Conservation (phyloP, 2,888 invertebrate species). For the Macropis europaea region DNA sequence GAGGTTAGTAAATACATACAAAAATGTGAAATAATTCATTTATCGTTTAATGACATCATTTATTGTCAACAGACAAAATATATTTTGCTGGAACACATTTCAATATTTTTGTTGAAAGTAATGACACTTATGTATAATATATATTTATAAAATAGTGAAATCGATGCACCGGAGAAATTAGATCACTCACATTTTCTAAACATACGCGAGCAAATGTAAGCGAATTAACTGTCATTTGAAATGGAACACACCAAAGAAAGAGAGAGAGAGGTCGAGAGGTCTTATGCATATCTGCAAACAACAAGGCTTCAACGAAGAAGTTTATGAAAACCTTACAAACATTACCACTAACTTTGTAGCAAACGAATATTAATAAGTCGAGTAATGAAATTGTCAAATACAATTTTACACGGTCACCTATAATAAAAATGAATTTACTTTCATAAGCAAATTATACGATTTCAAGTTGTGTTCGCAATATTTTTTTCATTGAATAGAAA, state of each 20-base stretch:
- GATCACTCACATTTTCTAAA: slow-evolving; percentile 3
- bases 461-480: no score
- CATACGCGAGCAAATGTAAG: background rate
- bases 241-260: background rate
- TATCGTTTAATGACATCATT: no score
- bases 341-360: background rate
- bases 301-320: slow-evolving; percentile 1
- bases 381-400: no score
- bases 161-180: background rate
- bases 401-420: no score
- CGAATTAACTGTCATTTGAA: background rate
- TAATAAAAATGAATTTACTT: no score
- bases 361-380: background rate
- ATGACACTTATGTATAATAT: no score
- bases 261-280: slow-evolving; percentile 13
- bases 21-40: no score
- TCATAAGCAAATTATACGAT: no score
- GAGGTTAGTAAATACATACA: no score
- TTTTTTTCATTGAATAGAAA: background rate
- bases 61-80: no score
- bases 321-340: background rate
- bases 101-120: no score
- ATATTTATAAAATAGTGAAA: background rate
- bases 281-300: background rate
- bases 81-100: no score